Evolutionary conservation across 2,888 invertebrate genomes (phyloP).

Genomic region (Polia nebulosa): DNA sequence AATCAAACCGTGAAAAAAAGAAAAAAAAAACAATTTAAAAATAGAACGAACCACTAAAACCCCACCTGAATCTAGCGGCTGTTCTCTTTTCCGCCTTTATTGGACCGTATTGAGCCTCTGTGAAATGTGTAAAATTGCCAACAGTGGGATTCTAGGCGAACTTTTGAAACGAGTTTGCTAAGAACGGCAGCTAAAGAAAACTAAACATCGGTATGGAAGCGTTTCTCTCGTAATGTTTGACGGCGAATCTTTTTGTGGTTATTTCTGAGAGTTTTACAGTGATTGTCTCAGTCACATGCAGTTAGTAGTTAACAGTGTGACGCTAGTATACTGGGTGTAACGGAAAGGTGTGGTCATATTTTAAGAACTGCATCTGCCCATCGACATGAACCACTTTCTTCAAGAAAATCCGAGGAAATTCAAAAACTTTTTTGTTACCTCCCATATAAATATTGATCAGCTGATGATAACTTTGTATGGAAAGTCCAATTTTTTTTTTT

Average conservation of each 20-base stretch:
- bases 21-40: slow-evolving; percentile 40
- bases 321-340: no score
- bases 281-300: slow-evolving; percentile 23
- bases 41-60: slow-evolving; percentile 41
- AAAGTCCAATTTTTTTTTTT: no score
- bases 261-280: slow-evolving; percentile 32
- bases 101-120: slow-evolving; percentile 80
- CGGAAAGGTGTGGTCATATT: no score
- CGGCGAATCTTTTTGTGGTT: slow-evolving; percentile 54
- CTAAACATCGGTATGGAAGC: slow-evolving; percentile 71
- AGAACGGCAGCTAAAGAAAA: slow-evolving; percentile 74
- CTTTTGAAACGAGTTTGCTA: slow-evolving; percentile 77
- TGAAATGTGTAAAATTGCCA: slow-evolving; percentile 83
- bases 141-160: slow-evolving; percentile 78
- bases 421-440: no score
- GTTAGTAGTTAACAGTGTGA: slow-evolving; percentile 1
- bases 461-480: no score
- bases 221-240: slow-evolving; percentile 65
- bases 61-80: slow-evolving; percentile 58
- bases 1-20: background rate
- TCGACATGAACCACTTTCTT: no score
- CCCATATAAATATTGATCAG: no score
- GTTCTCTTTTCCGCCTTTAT: slow-evolving; percentile 76
- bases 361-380: no score
- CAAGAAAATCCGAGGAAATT: no score